phyloP scores from a whole-genome alignment of 2,797 vertebrate genomes.

The Simalia tracyae region DNA sequence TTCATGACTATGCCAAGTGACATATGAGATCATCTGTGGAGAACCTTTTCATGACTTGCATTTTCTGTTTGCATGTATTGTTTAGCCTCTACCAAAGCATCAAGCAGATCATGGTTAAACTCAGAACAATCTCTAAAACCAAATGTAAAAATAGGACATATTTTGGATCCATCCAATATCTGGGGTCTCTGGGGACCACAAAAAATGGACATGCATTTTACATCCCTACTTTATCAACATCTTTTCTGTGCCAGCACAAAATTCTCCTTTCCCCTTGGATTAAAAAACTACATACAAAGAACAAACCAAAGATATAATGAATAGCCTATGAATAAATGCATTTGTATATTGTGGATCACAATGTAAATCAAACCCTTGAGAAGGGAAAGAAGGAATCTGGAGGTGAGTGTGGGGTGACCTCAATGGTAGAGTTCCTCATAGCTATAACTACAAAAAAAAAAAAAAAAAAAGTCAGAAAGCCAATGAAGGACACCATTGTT shows the following conservation, averaged over 20 bases:
- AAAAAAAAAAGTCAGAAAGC: conserved; percentile 50
- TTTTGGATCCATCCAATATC: neutral
- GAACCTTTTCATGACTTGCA: neutral
- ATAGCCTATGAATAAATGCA: neutral
- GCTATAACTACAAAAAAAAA: conserved; percentile 26
- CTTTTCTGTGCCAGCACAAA: neutral
- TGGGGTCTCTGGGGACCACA: neutral
- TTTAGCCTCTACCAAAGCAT: neutral
- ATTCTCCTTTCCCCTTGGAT: neutral
- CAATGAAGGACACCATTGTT: conserved; percentile 55
- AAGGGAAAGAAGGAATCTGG: conserved; percentile 21
- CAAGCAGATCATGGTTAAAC: neutral
- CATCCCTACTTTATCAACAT: neutral
- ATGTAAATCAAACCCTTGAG: conserved; percentile 51
- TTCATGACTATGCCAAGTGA: neutral
- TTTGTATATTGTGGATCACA: neutral
- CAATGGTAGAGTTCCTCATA: conserved; percentile 45
- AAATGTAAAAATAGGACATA: neutral
- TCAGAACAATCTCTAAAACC: neutral
- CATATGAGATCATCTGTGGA: neutral
- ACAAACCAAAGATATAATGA: neutral
- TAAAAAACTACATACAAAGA: neutral
- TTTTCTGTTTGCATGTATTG: neutral
- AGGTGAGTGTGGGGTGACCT: conserved; percentile 53
- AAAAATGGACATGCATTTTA: neutral